Evolutionary conservation across 2,888 invertebrate genomes (phyloP).

Genomic region (Bombylius major): DNA sequence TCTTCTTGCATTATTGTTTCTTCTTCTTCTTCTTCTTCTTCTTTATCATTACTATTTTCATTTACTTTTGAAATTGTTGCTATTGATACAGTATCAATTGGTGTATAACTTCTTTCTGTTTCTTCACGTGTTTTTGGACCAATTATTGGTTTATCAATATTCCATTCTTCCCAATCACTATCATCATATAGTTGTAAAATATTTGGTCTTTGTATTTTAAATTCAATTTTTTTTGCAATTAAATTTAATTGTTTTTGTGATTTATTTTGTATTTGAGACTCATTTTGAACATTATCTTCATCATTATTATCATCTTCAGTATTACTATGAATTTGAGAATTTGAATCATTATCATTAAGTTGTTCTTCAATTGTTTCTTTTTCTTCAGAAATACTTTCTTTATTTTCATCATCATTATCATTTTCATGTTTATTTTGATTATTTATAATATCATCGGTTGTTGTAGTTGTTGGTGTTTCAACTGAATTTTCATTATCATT

Average conservation of each 20-base stretch:
- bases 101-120: conserved; percentile 3
- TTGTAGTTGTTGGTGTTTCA: too few relatives aligned
- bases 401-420: conserved; percentile 7
- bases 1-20: conserved; percentile 6
- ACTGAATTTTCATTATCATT: neutral
- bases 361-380: conserved; percentile 1
- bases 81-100: conserved; percentile 3
- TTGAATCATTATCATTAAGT: neutral
- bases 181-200: conserved; percentile 43
- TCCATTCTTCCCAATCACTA: conserved; percentile 37
- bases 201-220: conserved; percentile 33
- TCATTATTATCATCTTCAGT: conserved; percentile 20
- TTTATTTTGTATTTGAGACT: too few relatives aligned
- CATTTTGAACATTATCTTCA: too few relatives aligned
- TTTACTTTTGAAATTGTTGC: conserved; percentile 7
- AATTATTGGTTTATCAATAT: conserved; percentile 27
- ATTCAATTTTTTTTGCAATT: neutral
- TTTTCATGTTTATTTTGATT: conserved; percentile 8
- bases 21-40: conserved; percentile 3
- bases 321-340: neutral
- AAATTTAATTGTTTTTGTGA: neutral
- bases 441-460: conserved; percentile 9
- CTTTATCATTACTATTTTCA: conserved; percentile 24
- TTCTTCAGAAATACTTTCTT: conserved; percentile 15
- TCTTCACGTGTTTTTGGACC: conserved; percentile 1